A percentile compares a stretch with the other conserved stretches of the same genome.
These are phyloP conservation scores for Encarsia formosa DNA, from an alignment of 2,888 invertebrate genomes.

Conservation along the genomic window DNA sequence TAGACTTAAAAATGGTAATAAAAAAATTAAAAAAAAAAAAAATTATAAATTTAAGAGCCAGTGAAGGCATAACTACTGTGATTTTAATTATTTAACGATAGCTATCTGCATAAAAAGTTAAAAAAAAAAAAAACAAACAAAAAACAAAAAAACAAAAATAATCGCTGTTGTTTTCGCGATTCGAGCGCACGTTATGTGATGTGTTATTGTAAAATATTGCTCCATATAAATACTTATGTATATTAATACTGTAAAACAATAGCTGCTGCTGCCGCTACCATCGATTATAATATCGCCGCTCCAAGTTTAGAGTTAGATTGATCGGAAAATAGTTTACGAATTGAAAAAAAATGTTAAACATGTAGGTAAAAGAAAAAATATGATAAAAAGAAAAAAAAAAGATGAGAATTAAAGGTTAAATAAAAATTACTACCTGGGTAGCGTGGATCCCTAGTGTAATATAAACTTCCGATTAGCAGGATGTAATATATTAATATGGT, in stretches of 20 bases:
- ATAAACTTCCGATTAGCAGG: constrained; percentile 45
- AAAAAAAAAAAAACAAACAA: constrained; percentile 32
- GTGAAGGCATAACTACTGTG: constrained; percentile 52
- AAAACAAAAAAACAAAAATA: constrained; percentile 32
- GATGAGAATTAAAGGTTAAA: constrained; percentile 25
- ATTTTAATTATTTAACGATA: constrained; percentile 53
- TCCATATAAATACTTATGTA: constrained; percentile 52
- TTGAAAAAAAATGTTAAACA: constrained; percentile 27
- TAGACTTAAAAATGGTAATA: constrained; percentile 43
- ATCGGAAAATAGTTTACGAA: constrained; percentile 20
- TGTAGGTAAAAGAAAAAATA: constrained; percentile 20
- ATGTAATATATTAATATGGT: constrained; percentile 49
- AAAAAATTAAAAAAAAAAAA: constrained; percentile 28
- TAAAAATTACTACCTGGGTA: constrained; percentile 41
- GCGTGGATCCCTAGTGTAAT: constrained; percentile 46
- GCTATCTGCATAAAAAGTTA: constrained; percentile 28
- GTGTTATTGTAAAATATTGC: constrained; percentile 51
- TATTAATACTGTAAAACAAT: constrained; percentile 48
- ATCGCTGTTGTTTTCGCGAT: constrained; percentile 36
- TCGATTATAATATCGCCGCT: constrained; percentile 35
- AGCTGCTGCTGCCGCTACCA: constrained; percentile 43
- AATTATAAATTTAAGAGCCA: constrained; percentile 51
- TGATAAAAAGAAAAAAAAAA: constrained; percentile 26
- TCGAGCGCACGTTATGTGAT: constrained; percentile 48
- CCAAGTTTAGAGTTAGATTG: constrained; percentile 28